Base-by-base conservation (phyloP, 2,113 vertebrate genomes). In the Eolophus roseicapilla region DNA sequence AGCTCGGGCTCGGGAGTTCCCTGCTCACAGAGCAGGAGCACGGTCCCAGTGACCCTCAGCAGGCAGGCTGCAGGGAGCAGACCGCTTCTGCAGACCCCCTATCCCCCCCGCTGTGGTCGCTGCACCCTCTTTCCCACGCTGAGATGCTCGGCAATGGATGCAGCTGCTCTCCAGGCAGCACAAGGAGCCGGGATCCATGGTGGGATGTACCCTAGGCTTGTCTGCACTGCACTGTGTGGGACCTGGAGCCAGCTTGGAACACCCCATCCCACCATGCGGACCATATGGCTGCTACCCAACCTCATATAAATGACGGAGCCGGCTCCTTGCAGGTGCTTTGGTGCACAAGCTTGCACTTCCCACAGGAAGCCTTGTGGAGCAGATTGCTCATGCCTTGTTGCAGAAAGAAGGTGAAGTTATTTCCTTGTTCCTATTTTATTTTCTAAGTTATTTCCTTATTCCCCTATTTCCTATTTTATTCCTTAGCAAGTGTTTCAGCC, bases 111-210 rank as follows among this genome's bases (percentile, higher is more conserved):
- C 24, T 0, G 3, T 10, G 64, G 80, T 65, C 63, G 41, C 74
- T 23, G 37, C 92, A 90, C 89, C 92, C 71, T 77, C 79, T 91
- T 97, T 96, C 91, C 95, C 95, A 96, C 52, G 65, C 74, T 28
- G 62, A 57, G 87, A 70, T 37, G 70, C 47, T 44, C 77, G 7
- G 49, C 13, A 3, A 5, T 39, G 80, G 79, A 44, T 1, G 13
- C 1, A 2, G 35, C 50, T 60, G 21, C 44, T 65, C 53, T 65
- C 41, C 59, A 49, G 55, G 55, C 20, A 37, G 64, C 47, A 17
- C 11, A 0, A 82, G 85, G 50, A 79, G 37, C 55, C 2, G 0
- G 53, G 49, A 80, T 6, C 0, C 16, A 0, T 0, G 9, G 46
- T 19, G 60, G 35, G 23, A 50, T 3, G 1, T 6, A 2, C 10